Evolutionary conservation across 2,797 vertebrate genomes (phyloP), one percentile per base, ranked within the genome.

Genomic region (Tapera naevia): DNA sequence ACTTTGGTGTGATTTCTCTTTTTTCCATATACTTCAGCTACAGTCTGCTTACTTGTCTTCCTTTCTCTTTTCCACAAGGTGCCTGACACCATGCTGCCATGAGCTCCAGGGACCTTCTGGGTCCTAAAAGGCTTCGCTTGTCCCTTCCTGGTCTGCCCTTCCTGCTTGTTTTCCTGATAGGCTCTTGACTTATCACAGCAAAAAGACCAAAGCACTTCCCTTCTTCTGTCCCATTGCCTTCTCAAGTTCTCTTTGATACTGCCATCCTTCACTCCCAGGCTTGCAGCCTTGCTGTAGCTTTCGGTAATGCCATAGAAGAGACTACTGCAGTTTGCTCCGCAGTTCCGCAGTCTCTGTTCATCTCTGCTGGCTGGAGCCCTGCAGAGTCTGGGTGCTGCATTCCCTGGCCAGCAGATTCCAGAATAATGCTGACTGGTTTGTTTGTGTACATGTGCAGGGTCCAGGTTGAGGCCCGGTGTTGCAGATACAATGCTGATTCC

Each of bases 361-460:
- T 86, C 80, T 25, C 39, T 66, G 78, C 73, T 95, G 70, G 11
- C 83, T 91, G 92, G 69, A 95, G 66, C 73, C 12, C 64, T 75
- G 94, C 83, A 60, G 90, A 48, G 56, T 15, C 72, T 0, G 2
- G 46, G 58, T 7, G 46, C 91, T 75, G 88, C 6, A 4, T 28
- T 76, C 41, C 43, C 54, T 48, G 76, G 43, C 50, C 66, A 28
- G 67, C 16, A 39, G 28, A 56, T 67, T 64, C 66, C 70, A 41
- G 79, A 24, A 91, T 45, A 43, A 30, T 0, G 1, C 7, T 0
- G 9, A 11, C 48, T 7, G n/a, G 2, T 23, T 50, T 18, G 33
- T 32, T 10, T 14, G 37, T 35, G 51, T 39, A 30, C 15, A 10
- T 3, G 41, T 65, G 80, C 12, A 39, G 17, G 11, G 33, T 46